Evolutionary conservation across 2,797 vertebrate genomes (phyloP), one percentile per base, ranked within the genome.

Genomic region (Microtus agrestis): DNA sequence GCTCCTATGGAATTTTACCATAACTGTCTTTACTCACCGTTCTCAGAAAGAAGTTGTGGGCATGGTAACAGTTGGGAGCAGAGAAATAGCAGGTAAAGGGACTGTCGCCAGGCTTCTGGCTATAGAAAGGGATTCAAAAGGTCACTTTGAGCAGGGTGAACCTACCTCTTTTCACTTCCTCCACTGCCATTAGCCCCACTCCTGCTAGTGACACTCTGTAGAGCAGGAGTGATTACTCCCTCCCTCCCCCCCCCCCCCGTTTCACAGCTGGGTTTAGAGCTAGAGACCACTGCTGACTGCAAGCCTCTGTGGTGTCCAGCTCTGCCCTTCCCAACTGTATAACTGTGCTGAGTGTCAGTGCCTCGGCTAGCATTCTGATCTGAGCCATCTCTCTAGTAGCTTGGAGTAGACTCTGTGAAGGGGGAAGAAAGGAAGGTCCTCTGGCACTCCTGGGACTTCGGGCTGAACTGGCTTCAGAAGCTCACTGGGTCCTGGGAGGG

Each of bases 51-150:
- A 48, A 76, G 34, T 77, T 0, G 61, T 61, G 61, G 10, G 23
- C 12, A 4, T 34, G 31, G 43, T 27, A 25, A 63, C 34, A 31
- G 61, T 27, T 13, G 61, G 14, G 34, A 25, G 27, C 23, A 61
- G 43, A 84, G 54, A 59, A 63, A 46, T 0, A 27, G 69, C 0
- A 25, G 63, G 21, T 19, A 10, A 0, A n/a, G 81, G 43, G 13
- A 34, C 13, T 34, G 77, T 54, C 81, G 40, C 3, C 29, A 19
- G 54, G 61, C 56, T 48, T 87, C 51, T 81, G 48, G 9, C 54
- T 78, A 80, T 76, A 91, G 78, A 95, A 84, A 61, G 81, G 87
- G 81, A n/a, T 59, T 89, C 21, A 12, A 1, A 96, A 91, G 82
- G 65, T 96, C 82, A 94, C 74, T 82, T 69, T 80, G 84, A 63